phyloP scores from a whole-genome alignment of 2,113 vertebrate species.

The Ictalurus furcatus region DNA sequence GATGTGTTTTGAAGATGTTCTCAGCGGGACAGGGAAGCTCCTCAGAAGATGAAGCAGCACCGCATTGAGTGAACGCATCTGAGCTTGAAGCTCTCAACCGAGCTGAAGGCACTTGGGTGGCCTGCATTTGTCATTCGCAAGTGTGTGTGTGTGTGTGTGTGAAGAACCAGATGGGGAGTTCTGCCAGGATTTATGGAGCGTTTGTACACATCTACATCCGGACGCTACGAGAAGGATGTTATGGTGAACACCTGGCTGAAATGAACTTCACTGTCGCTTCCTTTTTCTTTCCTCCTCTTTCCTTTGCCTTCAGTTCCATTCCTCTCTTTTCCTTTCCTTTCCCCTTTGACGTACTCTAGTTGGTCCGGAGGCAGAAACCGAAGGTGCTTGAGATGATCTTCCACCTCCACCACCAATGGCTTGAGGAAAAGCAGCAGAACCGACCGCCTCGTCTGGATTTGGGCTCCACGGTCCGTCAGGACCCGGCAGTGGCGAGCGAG shows the following conservation, averaged over 20 bases:
- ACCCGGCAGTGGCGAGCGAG: constrained; percentile 52
- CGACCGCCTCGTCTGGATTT: constrained; percentile 56
- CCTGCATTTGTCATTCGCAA: constrained; percentile 34
- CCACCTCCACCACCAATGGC: background rate
- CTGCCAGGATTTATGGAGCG: constrained; percentile 23
- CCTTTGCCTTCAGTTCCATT: background rate
- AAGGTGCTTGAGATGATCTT: background rate
- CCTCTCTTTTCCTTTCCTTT: background rate
- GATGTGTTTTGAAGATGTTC: background rate
- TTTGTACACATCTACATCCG: constrained; percentile 25
- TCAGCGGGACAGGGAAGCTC: constrained; percentile 19
- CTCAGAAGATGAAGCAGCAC: background rate
- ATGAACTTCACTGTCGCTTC: background rate
- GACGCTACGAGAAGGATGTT: constrained; percentile 30
- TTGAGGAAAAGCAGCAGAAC: constrained; percentile 56
- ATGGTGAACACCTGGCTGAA: constrained; percentile 40
- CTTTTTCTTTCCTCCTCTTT: background rate
- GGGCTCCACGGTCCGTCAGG: constrained; percentile 59
- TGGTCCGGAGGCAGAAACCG: background rate
- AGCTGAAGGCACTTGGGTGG: constrained; percentile 34
- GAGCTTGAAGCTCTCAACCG: constrained; percentile 23
- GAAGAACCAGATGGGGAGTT: constrained; percentile 14
- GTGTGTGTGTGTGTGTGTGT: constrained; percentile 28
- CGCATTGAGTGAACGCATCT: background rate
- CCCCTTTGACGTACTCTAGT: background rate